A percentile compares a stretch with the other conserved stretches of the same genome.
Evolutionary conservation across 1,140 invertebrate genomes (phyloP).

Genomic region (Augochlora pura): DNA sequence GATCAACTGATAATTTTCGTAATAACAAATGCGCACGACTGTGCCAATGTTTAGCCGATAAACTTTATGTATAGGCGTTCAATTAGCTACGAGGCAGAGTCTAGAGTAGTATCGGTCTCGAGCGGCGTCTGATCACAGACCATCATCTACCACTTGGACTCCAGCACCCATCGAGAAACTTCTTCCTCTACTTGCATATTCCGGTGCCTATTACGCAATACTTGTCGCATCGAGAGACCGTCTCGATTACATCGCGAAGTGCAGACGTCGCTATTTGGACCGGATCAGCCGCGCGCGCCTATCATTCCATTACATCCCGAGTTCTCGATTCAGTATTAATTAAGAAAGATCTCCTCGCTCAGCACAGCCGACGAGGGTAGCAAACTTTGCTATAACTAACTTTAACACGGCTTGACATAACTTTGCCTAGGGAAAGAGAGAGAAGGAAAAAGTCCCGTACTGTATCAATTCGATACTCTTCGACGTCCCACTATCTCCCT

Average conservation of each 20-base stretch:
- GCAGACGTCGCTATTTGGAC: neutral
- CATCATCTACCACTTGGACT: too few species aligned
- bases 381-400: too few species aligned
- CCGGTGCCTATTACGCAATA: neutral
- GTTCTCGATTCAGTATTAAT: constrained; percentile 10
- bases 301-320: neutral
- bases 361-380: neutral
- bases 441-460: constrained; percentile 33
- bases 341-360: constrained; percentile 16
- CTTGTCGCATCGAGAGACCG: neutral
- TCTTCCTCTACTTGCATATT: neutral
- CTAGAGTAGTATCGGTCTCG: too few species aligned
- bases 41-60: too few species aligned
- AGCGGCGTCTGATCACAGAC: too few species aligned
- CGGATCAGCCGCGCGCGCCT: neutral
- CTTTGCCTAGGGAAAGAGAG: neutral
- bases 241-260: neutral
- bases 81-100: too few species aligned
- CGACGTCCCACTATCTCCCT: constrained; percentile 21
- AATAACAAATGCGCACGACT: too few species aligned
- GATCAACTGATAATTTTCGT: too few species aligned
- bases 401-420: too few species aligned
- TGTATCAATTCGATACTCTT: constrained; percentile 54
- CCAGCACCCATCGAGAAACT: too few species aligned
- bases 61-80: too few species aligned